Conservation (phyloP, 2,888 invertebrate genomes). For the Euproctis similis region DNA sequence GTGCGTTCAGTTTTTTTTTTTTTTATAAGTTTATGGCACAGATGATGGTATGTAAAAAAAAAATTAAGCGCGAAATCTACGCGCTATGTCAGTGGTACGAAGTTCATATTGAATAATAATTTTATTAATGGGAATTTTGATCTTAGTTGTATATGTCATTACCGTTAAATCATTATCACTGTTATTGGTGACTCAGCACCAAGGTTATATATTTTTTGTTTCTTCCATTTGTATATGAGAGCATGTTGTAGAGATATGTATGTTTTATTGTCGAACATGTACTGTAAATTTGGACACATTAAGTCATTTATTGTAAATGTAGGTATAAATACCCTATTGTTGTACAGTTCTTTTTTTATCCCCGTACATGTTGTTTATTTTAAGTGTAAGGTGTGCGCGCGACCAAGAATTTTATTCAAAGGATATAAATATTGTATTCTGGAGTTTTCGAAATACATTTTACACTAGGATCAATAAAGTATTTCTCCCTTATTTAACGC, state of each 20-base stretch:
- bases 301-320: conserved; percentile 52
- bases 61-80: no score
- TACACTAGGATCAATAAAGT: conserved; percentile 75
- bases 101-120: no score
- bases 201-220: conserved; percentile 6
- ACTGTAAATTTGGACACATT: conserved; percentile 53
- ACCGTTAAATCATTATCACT: conserved; percentile 3
- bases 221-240: conserved; percentile 13
- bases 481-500: conserved; percentile 54
- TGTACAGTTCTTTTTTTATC: conserved; percentile 56
- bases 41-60: no score
- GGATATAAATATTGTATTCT: conserved; percentile 67
- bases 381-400: conserved; percentile 61
- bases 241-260: conserved; percentile 5
- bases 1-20: conserved; percentile 14
- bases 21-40: no score
- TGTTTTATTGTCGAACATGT: conserved; percentile 24
- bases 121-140: no score
- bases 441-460: conserved; percentile 73
- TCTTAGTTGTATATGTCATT: no score
- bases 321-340: conserved; percentile 41
- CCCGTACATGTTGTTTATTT: conserved; percentile 54
- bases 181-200: conserved; percentile 4
- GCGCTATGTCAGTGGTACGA: no score
- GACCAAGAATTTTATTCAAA: conserved; percentile 72